Conservation (phyloP, 2,797 vertebrate species). For the Nasua narica region DNA sequence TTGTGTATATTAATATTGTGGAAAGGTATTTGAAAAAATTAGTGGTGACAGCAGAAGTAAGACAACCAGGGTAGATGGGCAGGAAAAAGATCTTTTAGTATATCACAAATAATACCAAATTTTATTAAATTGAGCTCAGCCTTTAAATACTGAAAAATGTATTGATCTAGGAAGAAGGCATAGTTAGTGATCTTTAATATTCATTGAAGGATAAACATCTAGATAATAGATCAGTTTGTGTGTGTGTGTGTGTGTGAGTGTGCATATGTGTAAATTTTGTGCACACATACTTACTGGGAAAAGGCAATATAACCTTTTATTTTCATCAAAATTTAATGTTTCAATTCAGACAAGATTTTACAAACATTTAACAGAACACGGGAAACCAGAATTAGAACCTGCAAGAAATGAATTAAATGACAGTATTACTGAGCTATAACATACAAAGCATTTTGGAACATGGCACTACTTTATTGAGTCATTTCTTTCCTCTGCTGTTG, state of each 20-base stretch:
- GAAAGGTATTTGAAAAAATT: not conserved
- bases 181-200: not conserved
- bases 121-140: not conserved
- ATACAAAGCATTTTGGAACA: slow-evolving; percentile 45
- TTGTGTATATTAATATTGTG: not conserved
- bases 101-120: not conserved
- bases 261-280: not conserved
- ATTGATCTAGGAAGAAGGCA: not conserved
- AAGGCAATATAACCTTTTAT: not conserved
- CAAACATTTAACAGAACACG: not conserved
- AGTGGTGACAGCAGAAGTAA: not conserved
- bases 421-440: not conserved
- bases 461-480: slow-evolving; percentile 21
- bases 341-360: not conserved
- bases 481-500: slow-evolving; percentile 20
- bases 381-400: not conserved
- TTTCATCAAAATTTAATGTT: not conserved
- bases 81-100: not conserved
- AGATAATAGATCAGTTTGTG: not conserved
- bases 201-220: not conserved
- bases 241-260: not conserved
- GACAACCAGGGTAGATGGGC: not conserved
- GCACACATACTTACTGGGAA: not conserved
- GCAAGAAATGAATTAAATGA: slow-evolving; percentile 28
- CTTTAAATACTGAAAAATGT: not conserved